Conservation (phyloP, 2,113 vertebrate genomes). For the Pseudorhombus dupliciocellatus region DNA sequence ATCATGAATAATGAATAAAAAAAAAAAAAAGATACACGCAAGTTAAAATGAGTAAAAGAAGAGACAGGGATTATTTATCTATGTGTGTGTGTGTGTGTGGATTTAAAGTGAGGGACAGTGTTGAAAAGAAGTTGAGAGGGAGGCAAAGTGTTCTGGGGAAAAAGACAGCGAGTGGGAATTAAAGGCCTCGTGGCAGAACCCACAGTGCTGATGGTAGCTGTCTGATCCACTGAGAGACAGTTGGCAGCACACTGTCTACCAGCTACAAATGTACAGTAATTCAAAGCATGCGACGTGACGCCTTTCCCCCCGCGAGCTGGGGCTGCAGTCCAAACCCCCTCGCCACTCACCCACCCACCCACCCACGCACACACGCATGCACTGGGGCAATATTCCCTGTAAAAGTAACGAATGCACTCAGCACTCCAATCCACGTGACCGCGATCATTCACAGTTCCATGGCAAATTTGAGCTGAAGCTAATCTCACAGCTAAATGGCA, state of each 20-base stretch:
- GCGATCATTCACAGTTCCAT: conserved; percentile 73
- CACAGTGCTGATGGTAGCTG: conserved; percentile 72
- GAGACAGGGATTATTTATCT: conserved; percentile 9
- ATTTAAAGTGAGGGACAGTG: conserved; percentile 22
- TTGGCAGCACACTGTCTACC: conserved; percentile 74
- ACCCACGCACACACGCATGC: conserved; percentile 32
- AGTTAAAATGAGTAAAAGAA: conserved; percentile 42
- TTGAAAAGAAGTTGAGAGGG: conserved; percentile 2
- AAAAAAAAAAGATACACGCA: conserved; percentile 27
- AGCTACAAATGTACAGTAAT: conserved; percentile 80
- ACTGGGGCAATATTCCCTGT: conserved; percentile 28
- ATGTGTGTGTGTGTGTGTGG: conserved; percentile 16
- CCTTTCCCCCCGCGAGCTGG: conserved; percentile 56
- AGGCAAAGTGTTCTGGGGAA: conserved; percentile 38
- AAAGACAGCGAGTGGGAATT: conserved; percentile 51
- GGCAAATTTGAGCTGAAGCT: conserved; percentile 61
- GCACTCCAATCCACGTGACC: conserved; percentile 66
- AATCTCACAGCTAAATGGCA: conserved; percentile 63
- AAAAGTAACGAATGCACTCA: conserved; percentile 60
- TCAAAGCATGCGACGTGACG: conserved; percentile 80
- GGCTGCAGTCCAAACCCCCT: conserved; percentile 48
- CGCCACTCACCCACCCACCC: conserved; percentile 54
- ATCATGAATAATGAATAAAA: conserved; percentile 46
- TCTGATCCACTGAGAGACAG: conserved; percentile 77
- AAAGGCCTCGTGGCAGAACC: conserved; percentile 61